Base-by-base conservation (phyloP, 2,888 invertebrate genomes). In the Cetonia aurata region DNA sequence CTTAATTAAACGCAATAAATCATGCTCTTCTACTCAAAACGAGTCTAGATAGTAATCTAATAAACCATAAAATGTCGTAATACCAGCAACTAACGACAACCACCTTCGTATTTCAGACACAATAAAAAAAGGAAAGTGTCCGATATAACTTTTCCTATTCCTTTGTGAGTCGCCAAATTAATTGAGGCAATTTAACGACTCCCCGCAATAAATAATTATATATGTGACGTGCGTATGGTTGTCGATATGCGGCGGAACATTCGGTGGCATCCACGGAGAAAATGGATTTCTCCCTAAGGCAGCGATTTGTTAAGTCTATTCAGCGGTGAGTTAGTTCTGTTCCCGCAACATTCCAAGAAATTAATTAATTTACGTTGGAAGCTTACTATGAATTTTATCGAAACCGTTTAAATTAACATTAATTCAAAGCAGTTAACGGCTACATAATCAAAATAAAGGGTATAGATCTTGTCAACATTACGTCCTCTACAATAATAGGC, bases 271-370 rank as follows among this genome's bases (percentile, higher is more conserved):
- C 68, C 59, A 52, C 57, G 41, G 59, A 59, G 31, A 52, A 69
- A 50, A 62, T 33, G 53, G 46, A 55, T 62, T 69, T 53, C 60
- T 69, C 57, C 69, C 52, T 60, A 53, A 31, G 69, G 69, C 69
- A 60, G 33, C 62, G 60, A 69, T 69, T 69, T 69, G 53, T 69
- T 69, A 69, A 44, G 60, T 53, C 62, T 57, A 55, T 69, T 60
- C 53, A 53, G 33, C n/a, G 67, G 56, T 19, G 19, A 42, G 42
- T 13, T 25, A 17, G 48, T 37, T 48, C 48, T 62, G 46, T 48
- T 57, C 33, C 50, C 37, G 67, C 52, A 62, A 53, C 69, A 69
- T 69, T 69, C 69, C 60, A 48, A 53, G 69, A 60, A 69, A 69
- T 46, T 69, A 69, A 69, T 69, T 69, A 69, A 69, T 59, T 65